Evolutionary conservation across 2,888 invertebrate genomes (phyloP).

Genomic region (Lasioglossum leucozonium): DNA sequence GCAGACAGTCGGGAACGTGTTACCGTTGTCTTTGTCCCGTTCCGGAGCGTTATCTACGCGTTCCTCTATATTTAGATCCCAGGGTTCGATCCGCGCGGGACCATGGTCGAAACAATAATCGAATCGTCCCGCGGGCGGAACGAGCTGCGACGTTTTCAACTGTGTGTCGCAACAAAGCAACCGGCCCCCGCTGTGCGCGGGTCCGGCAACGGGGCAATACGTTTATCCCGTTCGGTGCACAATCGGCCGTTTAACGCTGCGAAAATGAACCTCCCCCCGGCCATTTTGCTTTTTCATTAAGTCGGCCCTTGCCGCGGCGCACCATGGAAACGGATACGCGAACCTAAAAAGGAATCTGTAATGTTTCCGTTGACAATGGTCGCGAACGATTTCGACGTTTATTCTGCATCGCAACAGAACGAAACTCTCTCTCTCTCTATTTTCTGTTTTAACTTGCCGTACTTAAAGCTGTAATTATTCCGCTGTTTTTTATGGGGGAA

Average conservation of each 20-base stretch:
- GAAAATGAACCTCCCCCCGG: conserved; percentile 12
- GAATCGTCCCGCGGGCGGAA: conserved; percentile 35
- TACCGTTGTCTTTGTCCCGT: conserved; percentile 35
- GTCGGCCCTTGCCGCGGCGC: neutral
- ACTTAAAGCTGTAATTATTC: neutral
- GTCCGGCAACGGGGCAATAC: neutral
- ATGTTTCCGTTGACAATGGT: neutral
- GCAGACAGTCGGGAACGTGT: conserved; percentile 44
- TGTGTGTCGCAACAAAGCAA: conserved; percentile 20
- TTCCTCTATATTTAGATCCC: conserved; percentile 20
- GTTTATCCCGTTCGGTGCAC: conserved; percentile 2
- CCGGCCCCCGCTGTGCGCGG: neutral
- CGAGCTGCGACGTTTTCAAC: conserved; percentile 30
- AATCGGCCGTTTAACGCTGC: conserved; percentile 33
- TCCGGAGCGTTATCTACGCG: neutral
- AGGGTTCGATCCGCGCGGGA: conserved; percentile 24
- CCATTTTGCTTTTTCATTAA: conserved; percentile 19
- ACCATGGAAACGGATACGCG: neutral
- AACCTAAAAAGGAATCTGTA: neutral
- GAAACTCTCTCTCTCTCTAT: neutral
- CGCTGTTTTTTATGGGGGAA: too few relatives aligned
- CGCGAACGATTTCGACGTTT: neutral
- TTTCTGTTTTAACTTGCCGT: too few relatives aligned
- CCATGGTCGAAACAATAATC: conserved; percentile 43
- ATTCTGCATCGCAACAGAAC: neutral